These are phyloP conservation scores for Hemiprocne comata DNA, from an alignment of 2,113 vertebrate species.

Conservation along the genomic window DNA sequence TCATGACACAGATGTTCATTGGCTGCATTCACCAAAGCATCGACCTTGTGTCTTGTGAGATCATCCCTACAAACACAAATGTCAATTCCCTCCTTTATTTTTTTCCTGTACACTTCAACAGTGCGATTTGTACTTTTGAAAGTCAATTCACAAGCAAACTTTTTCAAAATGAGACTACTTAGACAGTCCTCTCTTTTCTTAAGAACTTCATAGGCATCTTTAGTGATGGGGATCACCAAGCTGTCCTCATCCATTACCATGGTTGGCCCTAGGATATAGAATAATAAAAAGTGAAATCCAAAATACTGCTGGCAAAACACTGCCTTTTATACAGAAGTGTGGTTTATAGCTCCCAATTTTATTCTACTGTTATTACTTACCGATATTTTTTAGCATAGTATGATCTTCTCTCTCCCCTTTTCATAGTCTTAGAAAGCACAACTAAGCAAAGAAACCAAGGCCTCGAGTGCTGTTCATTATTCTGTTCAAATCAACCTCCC, in stretches of 20 bases:
- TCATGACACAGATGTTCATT: constrained; percentile 73
- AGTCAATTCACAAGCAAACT: constrained; percentile 75
- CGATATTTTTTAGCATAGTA: neutral
- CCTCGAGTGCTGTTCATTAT: neutral
- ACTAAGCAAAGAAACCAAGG: neutral
- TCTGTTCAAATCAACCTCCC: neutral
- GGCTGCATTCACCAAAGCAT: constrained; percentile 90
- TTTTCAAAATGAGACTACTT: constrained; percentile 61
- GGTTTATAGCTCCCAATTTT: neutral
- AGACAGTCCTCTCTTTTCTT: constrained; percentile 51
- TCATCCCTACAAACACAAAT: constrained; percentile 87
- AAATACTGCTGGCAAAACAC: neutral
- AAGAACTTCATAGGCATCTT: constrained; percentile 48
- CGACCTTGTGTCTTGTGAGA: constrained; percentile 75
- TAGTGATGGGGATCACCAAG: constrained; percentile 49
- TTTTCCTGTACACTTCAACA: constrained; percentile 65
- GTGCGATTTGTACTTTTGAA: neutral
- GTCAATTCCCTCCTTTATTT: constrained; percentile 3
- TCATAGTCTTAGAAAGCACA: neutral
- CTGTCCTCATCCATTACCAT: neutral
- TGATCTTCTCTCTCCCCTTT: neutral
- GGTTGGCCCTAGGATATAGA: constrained; percentile 48
- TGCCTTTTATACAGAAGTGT: neutral
- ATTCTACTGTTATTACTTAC: neutral
- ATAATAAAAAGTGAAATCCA: neutral